Percentiles rank a stretch among this genome's conserved stretches.
Conservation (phyloP, 2,113 vertebrate species). For the Aldabrachelys gigantea region DNA sequence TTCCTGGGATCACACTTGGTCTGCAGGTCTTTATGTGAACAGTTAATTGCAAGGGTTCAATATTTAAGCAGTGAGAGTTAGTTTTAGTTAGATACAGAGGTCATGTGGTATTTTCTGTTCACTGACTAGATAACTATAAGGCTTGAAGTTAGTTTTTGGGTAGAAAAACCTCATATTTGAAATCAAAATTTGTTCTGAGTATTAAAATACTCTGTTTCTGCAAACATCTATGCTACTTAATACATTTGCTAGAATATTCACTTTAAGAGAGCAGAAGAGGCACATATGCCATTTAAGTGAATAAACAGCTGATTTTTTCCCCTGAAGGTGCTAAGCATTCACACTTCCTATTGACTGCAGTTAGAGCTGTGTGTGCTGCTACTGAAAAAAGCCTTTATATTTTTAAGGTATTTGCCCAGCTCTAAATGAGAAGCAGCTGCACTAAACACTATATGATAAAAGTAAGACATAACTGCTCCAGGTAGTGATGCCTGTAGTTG, state of each 20-base stretch:
- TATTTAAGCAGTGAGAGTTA: neutral
- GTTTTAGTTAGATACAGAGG: neutral
- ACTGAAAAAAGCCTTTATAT: neutral
- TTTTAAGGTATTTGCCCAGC: neutral
- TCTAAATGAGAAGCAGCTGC: neutral
- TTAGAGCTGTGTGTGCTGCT: neutral
- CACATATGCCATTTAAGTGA: neutral
- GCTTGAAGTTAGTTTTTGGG: neutral
- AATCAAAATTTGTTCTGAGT: neutral
- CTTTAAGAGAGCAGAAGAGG: neutral
- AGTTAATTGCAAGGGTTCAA: neutral
- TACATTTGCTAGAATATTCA: neutral
- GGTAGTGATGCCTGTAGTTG: neutral
- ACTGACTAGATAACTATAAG: neutral
- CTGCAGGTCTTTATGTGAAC: neutral
- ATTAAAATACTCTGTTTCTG: neutral
- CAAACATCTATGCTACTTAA: neutral
- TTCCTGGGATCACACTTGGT: neutral
- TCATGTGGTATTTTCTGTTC: neutral
- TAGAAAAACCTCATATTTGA: neutral
- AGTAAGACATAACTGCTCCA: neutral
- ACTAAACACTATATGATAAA: neutral
- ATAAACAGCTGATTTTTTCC: neutral
- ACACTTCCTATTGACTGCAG: neutral
- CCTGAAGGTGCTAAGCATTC: neutral